Conservation (phyloP, 2,113 vertebrate species). For the Hippolais icterina region DNA sequence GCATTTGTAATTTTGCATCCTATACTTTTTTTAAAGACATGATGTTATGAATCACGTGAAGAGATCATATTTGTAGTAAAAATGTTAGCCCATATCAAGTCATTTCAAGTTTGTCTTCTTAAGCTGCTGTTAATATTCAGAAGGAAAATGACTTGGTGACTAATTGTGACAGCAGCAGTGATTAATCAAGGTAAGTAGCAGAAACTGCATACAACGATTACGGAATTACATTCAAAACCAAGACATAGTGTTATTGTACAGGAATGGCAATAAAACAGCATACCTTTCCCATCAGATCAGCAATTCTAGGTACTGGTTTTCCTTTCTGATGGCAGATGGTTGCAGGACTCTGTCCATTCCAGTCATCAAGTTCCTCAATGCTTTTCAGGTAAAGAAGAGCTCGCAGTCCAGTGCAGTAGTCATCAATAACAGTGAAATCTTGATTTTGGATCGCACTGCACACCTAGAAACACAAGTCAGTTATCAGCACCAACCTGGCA, state of each 20-base stretch:
- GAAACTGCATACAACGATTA: not conserved
- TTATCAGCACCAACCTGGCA: not conserved
- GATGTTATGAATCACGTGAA: not conserved
- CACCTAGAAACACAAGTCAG: constrained; percentile 71
- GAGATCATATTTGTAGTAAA: not conserved
- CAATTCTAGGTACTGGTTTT: constrained; percentile 80
- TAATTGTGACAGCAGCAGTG: not conserved
- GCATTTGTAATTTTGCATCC: not conserved
- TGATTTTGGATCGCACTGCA: constrained; percentile 96
- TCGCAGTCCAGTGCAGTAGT: constrained; percentile 88
- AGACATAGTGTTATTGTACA: not conserved
- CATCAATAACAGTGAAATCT: constrained; percentile 93
- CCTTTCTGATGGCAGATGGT: constrained; percentile 87
- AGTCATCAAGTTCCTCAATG: constrained; percentile 82
- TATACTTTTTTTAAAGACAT: not conserved
- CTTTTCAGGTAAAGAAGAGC: constrained; percentile 89
- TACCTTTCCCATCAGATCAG: constrained; percentile 86
- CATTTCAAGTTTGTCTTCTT: not conserved
- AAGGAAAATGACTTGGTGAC: not conserved
- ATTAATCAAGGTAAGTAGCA: not conserved
- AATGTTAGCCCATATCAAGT: not conserved
- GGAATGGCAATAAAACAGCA: not conserved
- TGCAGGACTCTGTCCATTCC: constrained; percentile 90
- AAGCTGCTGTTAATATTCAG: not conserved
- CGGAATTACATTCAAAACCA: not conserved